Percentiles rank a stretch among this genome's conserved stretches.
Conservation (phyloP, 1,140 invertebrate species). For the Nomia melanderi region DNA sequence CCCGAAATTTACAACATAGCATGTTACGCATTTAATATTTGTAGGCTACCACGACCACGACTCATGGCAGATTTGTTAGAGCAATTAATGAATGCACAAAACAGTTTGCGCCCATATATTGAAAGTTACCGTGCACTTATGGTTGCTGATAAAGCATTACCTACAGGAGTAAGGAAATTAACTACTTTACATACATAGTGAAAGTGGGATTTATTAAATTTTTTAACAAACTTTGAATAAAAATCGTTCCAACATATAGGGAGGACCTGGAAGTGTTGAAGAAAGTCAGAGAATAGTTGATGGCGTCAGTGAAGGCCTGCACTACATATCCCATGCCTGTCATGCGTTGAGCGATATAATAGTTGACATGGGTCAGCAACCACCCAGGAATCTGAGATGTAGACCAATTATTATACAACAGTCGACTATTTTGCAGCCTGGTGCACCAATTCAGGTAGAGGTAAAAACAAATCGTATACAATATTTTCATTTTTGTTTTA, state of each 20-base stretch:
- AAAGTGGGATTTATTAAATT: neutral
- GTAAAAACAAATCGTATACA: slow-evolving; percentile 64
- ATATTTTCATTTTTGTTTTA: neutral
- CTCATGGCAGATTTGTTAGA: slow-evolving; percentile 84
- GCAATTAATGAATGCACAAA: slow-evolving; percentile 82
- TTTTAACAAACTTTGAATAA: neutral
- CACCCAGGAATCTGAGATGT: slow-evolving; percentile 87
- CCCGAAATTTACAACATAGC: neutral
- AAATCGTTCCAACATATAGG: slow-evolving; percentile 65
- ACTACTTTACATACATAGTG: neutral
- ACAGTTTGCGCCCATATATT: slow-evolving; percentile 84
- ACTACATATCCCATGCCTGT: slow-evolving; percentile 92
- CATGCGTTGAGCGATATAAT: slow-evolving; percentile 94
- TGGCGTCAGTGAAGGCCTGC: slow-evolving; percentile 89
- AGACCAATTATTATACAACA: slow-evolving; percentile 88
- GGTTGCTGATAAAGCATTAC: slow-evolving; percentile 82
- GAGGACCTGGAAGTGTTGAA: slow-evolving; percentile 76
- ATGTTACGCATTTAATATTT: slow-evolving; percentile 38
- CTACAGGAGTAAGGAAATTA: slow-evolving; percentile 78
- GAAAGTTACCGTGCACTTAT: slow-evolving; percentile 83
- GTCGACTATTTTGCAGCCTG: slow-evolving; percentile 83
- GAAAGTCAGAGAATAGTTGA: slow-evolving; percentile 85
- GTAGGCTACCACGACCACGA: slow-evolving; percentile 78
- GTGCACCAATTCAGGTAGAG: slow-evolving; percentile 86
- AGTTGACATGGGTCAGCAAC: slow-evolving; percentile 85